Percentiles rank a stretch among this genome's conserved stretches.
Conservation (phyloP, 2,888 invertebrate genomes). For the Polyommatus icarus region DNA sequence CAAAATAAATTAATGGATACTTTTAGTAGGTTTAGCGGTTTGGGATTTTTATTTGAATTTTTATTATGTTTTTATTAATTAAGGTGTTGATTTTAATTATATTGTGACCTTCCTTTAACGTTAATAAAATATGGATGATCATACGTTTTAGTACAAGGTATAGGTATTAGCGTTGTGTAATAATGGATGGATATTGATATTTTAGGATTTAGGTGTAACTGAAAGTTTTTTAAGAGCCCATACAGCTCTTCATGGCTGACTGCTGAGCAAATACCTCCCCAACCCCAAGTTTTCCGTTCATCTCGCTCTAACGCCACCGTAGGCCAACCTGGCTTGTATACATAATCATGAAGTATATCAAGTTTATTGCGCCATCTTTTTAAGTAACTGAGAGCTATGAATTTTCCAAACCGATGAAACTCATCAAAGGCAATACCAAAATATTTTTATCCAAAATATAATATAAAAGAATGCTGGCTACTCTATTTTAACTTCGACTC, state of each 20-base stretch:
- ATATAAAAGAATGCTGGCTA: background rate
- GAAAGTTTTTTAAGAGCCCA: no score
- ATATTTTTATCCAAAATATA: background rate
- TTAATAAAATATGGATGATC: background rate
- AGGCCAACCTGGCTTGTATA: no score
- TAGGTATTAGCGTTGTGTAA: background rate
- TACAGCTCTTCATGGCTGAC: no score
- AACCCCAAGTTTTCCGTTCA: no score
- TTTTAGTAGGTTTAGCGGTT: conserved; percentile 10
- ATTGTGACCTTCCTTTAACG: background rate
- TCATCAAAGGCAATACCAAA: background rate
- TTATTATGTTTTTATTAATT: conserved; percentile 7
- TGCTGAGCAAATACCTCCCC: no score
- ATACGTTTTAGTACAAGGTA: background rate
- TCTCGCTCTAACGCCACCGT: no score
- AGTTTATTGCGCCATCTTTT: no score
- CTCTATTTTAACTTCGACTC: background rate
- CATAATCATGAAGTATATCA: no score
- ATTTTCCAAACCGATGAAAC: background rate
- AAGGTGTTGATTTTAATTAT: background rate
- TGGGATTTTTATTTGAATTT: background rate
- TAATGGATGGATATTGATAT: background rate
- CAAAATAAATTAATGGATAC: conserved; percentile 13
- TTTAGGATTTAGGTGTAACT: background rate
- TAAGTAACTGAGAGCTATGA: background rate